Percentiles rank a stretch among this genome's conserved stretches.
Evolutionary conservation across 2,113 vertebrate species (phyloP).

Genomic region (Mionectes macconnelli): DNA sequence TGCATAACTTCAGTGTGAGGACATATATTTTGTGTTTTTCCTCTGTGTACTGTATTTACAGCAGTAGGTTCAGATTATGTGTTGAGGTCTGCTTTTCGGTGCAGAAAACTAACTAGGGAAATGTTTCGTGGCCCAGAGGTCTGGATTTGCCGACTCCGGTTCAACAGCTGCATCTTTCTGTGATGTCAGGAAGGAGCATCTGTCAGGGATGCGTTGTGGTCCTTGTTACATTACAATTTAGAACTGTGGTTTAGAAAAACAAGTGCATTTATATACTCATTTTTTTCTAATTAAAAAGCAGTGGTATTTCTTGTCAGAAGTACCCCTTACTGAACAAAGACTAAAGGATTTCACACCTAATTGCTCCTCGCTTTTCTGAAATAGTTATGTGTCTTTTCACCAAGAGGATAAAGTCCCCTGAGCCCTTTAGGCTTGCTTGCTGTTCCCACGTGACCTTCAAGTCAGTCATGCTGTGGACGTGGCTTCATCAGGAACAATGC

Average conservation of each 20-base stretch:
- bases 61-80: background rate
- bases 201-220: background rate
- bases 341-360: background rate
- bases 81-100: background rate
- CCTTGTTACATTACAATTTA: conserved; percentile 18
- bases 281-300: too few species aligned
- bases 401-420: background rate
- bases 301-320: background rate
- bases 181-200: conserved; percentile 16
- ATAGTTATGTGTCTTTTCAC: background rate
- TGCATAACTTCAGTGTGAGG: background rate
- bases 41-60: background rate
- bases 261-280: background rate
- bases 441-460: background rate
- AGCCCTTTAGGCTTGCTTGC: background rate
- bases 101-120: conserved; percentile 12
- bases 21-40: background rate
- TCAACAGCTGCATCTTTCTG: conserved; percentile 26
- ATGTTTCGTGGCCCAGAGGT: conserved; percentile 17
- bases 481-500: background rate
- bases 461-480: background rate
- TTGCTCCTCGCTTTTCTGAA: background rate
- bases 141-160: background rate
- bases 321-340: background rate
- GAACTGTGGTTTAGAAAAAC: background rate